phyloP scores from a whole-genome alignment of 2,888 invertebrate species.

The Scaptomyza polygonia region DNA sequence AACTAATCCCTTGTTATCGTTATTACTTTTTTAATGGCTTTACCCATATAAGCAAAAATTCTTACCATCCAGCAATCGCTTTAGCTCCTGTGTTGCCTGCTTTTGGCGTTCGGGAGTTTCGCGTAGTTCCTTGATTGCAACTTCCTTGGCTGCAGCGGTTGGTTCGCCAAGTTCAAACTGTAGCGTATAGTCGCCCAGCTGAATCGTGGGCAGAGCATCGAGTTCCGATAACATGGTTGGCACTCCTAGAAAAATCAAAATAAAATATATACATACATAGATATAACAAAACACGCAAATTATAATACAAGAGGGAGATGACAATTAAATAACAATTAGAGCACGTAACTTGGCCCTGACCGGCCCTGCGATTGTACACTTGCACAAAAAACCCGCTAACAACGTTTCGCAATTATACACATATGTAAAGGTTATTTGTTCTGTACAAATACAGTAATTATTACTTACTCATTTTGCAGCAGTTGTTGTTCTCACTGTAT shows the following conservation, averaged over 20 bases:
- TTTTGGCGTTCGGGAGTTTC: constrained; percentile 89
- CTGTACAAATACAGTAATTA: constrained; percentile 18
- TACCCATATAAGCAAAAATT: neutral
- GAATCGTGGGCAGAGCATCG: constrained; percentile 88
- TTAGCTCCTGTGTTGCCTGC: constrained; percentile 86
- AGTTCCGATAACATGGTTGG: constrained; percentile 90
- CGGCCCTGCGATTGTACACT: neutral
- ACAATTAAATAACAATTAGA: constrained; percentile 40
- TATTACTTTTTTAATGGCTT: neutral
- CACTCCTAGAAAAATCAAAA: constrained; percentile 85
- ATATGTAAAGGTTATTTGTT: constrained; percentile 19
- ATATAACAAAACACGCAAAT: neutral
- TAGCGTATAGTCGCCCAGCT: constrained; percentile 86
- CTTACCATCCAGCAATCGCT: constrained; percentile 87
- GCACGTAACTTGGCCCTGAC: constrained; percentile 7
- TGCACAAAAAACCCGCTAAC: constrained; percentile 8
- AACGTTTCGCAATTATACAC: constrained; percentile 40
- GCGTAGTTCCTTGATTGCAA: constrained; percentile 88
- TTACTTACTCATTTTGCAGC: constrained; percentile 76
- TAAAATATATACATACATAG: too few species aligned
- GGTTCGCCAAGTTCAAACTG: constrained; percentile 89
- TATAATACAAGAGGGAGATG: constrained; percentile 3
- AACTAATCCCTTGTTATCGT: neutral
- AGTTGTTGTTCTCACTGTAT: constrained; percentile 14
- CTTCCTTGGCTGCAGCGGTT: constrained; percentile 87